Evolutionary conservation across 2,113 vertebrate genomes (phyloP).

Genomic region (Pongo pygmaeus): DNA sequence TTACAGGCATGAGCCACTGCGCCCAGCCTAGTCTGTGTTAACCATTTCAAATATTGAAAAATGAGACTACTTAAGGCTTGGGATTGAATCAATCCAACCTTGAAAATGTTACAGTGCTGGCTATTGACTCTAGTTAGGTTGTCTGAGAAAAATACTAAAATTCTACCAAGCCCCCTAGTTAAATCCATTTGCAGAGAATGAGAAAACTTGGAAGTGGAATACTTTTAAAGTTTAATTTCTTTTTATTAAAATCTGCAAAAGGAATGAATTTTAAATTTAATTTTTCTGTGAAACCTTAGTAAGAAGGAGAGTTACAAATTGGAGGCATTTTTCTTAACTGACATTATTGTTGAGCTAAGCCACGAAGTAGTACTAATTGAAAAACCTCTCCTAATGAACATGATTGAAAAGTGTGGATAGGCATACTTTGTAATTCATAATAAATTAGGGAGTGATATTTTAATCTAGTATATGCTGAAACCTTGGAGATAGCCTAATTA

Average conservation of each 20-base stretch:
- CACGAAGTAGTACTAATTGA: neutral
- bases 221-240: neutral
- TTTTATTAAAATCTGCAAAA: neutral
- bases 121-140: neutral
- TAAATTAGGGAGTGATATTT: neutral
- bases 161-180: neutral
- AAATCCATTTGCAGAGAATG: neutral
- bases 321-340: neutral
- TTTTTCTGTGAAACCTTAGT: neutral
- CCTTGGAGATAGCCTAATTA: neutral
- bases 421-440: neutral
- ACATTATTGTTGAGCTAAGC: neutral
- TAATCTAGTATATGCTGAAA: neutral
- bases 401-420: neutral
- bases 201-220: neutral
- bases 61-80: neutral
- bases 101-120: neutral
- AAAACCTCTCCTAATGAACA: neutral
- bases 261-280: neutral
- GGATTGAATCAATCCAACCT: neutral
- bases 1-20: no score
- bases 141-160: neutral
- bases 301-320: neutral
- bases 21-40: neutral
- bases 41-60: neutral